phyloP scores from a whole-genome alignment of 53 echinoderm and acorn worm genomes.

The Echinometra lucunter region DNA sequence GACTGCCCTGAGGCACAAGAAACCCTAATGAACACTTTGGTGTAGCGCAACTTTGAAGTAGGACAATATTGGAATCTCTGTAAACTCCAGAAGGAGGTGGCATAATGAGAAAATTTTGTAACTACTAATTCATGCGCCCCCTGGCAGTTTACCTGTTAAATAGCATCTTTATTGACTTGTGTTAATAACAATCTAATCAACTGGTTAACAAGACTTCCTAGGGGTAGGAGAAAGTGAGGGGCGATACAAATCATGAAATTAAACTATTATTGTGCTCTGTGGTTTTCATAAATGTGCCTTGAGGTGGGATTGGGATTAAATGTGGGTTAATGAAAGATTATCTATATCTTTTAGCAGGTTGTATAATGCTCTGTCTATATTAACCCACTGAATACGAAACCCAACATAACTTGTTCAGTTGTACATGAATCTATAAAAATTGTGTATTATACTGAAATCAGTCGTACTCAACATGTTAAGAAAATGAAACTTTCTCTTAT shows the following conservation, averaged over 20 bases:
- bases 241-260: not conserved
- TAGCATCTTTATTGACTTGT: constrained; percentile 31
- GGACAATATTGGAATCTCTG: constrained; percentile 17
- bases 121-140: not conserved
- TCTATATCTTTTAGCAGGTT: no score
- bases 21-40: constrained; percentile 29
- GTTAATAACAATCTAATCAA: constrained; percentile 44
- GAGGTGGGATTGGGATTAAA: not conserved
- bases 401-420: no score
- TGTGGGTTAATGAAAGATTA: not conserved
- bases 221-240: not conserved
- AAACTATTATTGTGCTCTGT: not conserved
- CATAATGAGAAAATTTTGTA: constrained; percentile 47
- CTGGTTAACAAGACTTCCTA: constrained; percentile 29
- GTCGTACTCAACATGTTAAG: no score
- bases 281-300: not conserved
- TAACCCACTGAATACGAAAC: no score
- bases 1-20: not conserved
- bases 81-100: not conserved
- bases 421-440: no score
- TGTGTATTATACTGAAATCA: no score
- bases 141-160: constrained; percentile 11
- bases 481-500: not conserved
- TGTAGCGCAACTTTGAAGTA: constrained; percentile 7
- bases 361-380: no score